Base-by-base conservation (phyloP, 1,140 invertebrate genomes). In the Myzus persicae region DNA sequence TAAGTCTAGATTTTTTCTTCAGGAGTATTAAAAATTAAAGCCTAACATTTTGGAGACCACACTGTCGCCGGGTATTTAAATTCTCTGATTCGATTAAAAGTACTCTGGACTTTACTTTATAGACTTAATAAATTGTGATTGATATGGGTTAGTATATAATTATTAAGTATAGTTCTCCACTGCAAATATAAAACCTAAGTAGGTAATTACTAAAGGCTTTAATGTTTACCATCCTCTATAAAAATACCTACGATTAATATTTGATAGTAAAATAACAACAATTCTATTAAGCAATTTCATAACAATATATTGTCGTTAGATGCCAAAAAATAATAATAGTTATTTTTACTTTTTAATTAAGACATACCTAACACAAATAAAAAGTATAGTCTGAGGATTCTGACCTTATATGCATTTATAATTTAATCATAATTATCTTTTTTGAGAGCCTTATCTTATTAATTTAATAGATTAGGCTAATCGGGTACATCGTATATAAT, bases 391-490 rank as follows among this genome's bases (percentile, higher is more conserved):
- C 31, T 76, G 31, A n/a, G 42, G 31, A 0, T n/a, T 76, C 5
- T 76, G 59, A 18, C 59, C 59, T 76, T 76, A 5, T 76, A 5
- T 76, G n/a, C 4, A n/a, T 76, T 76, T 76, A 5, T 76, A 18
- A 76, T 76, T 76, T 76, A n/a, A 67, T n/a, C 59, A 67, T n/a
- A 14, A n/a, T 67, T 67, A 76, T 76, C 59, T 76, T 76, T n/a
- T n/a, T 76, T n/a, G n/a, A 76, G 14, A 76, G 36, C 36, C 31
- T n/a, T n/a, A n/a, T 76, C 14, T 76, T 20, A n/a, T n/a, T n/a
- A n/a, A n/a, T 76, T 76, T 76, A 76, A 14, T 76, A 14, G 18
- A 76, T n/a, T 36, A 76, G 59, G n/a, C 4, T 1, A 14, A 67
- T 18, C 14, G 1, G 26, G 26, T 59, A 31, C 54, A 9, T n/a